phyloP scores from a whole-genome alignment of 2,888 invertebrate genomes.

The Polyommatus icarus region DNA sequence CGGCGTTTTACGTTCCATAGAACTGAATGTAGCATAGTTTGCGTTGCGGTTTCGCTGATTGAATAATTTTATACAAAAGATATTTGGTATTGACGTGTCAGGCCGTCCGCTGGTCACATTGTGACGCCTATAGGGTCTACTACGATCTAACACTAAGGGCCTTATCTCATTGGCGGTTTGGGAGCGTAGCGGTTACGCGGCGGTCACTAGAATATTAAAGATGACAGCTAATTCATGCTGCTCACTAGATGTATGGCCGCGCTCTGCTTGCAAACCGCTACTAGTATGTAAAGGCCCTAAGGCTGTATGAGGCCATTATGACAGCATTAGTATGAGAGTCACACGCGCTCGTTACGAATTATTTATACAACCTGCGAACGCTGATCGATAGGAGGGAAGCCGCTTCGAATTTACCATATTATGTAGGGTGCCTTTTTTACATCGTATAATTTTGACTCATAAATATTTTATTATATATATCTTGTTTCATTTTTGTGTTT shows the following conservation, averaged over 20 bases:
- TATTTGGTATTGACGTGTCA: no score
- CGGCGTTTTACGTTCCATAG: no score
- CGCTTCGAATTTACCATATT: neutral
- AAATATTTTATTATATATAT: no score
- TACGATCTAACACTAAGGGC: no score
- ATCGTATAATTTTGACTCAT: neutral
- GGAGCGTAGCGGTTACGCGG: neutral
- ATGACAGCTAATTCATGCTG: neutral
- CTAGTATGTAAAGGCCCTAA: neutral
- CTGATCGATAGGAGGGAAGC: slow-evolving; percentile 11
- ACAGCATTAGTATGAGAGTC: slow-evolving; percentile 13
- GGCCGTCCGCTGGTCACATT: no score
- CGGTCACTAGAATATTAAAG: neutral
- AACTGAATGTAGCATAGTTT: no score
- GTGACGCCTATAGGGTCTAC: no score
- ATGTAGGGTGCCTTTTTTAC: neutral
- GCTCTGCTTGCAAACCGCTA: no score
- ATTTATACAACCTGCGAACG: slow-evolving; percentile 4
- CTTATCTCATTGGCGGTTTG: neutral
- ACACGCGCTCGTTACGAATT: slow-evolving; percentile 23
- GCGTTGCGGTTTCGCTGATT: no score
- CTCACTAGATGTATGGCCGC: no score
- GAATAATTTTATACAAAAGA: no score
- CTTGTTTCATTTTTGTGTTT: no score
- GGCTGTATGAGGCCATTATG: neutral